These are phyloP conservation scores for Anoura caudifer DNA, from an alignment of 2,113 vertebrate genomes.

Conservation along the genomic window DNA sequence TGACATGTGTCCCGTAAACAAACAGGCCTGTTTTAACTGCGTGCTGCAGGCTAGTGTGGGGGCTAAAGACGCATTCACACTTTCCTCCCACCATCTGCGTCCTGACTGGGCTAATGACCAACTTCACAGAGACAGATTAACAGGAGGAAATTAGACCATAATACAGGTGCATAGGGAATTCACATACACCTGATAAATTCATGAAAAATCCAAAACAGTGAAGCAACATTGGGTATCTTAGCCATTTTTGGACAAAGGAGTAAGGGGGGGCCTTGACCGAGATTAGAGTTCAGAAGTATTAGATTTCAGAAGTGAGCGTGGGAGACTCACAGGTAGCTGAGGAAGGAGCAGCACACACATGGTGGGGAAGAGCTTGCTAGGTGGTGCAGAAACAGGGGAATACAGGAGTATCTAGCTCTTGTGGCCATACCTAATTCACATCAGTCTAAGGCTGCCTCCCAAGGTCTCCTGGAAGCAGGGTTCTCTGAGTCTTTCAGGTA, in stretches of 20 bases:
- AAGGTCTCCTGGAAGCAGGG: neutral
- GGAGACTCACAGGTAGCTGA: neutral
- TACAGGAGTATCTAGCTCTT: neutral
- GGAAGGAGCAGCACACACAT: neutral
- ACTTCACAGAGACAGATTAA: neutral
- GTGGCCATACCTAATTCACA: neutral
- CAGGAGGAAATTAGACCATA: neutral
- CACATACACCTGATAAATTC: neutral
- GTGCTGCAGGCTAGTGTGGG: neutral
- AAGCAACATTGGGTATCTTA: neutral
- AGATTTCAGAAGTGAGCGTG: neutral
- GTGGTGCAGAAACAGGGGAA: neutral
- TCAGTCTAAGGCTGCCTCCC: neutral
- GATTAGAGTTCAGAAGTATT: neutral
- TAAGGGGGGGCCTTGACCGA: neutral
- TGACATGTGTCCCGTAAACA: neutral
- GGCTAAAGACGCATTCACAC: neutral
- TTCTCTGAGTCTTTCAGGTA: neutral
- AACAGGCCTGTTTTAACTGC: too few relatives aligned
- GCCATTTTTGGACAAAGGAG: neutral
- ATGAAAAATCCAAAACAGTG: neutral
- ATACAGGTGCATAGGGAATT: neutral
- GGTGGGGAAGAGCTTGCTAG: too few relatives aligned
- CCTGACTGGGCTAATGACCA: neutral
- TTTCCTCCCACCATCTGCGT: neutral